Evolutionary conservation across 1,140 invertebrate genomes (phyloP), one percentile per base, ranked within the genome.

Genomic region (Saccostrea echinata): DNA sequence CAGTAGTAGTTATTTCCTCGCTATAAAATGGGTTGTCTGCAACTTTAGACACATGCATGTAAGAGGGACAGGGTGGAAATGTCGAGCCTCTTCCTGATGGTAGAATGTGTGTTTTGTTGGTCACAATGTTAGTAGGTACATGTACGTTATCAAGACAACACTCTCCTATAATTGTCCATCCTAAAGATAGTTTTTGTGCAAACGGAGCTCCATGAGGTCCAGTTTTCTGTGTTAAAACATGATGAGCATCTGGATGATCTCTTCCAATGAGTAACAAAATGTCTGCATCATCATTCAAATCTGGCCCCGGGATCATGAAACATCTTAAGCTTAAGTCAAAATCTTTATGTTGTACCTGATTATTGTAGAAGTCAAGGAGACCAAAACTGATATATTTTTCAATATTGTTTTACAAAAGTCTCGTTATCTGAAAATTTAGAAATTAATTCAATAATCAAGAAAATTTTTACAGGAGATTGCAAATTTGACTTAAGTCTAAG

Each of bases 141-240:
- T 27, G 71, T 16, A 24, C 24, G 3, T 35, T 86, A 21, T 86
- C 88, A 0, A 91, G 64, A 71, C 85, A 91, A 18, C 53, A 51
- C 57, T 89, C 90, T 13, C 90, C 86, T 16, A 91, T 81, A 21
- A 91, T 53, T 3, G 84, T 85, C 87, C 88, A 91, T 35, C 88
- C 90, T 27, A 90, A 68, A 9, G 82, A 35, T 51, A 90, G 55
- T 55, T 84, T 88, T 27, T 91, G 90, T n/a, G 90, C 61, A 51
- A 61, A 87, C n/a, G 81, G 81, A 11, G 57, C 3, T 33, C 84
- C 84, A 30, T 64, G 16, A 6, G 61, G 27, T 18, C 82, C 86
- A 61, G 85, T 86, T 35, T 80, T 4, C 53, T 91, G 88, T 43
- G 86, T 57, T 12, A 84, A 64, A 2, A 91, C 90, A 61, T 87